phyloP scores from a whole-genome alignment of 92 coral and sea anemone species.

The Umimayanthus chanpuru region DNA sequence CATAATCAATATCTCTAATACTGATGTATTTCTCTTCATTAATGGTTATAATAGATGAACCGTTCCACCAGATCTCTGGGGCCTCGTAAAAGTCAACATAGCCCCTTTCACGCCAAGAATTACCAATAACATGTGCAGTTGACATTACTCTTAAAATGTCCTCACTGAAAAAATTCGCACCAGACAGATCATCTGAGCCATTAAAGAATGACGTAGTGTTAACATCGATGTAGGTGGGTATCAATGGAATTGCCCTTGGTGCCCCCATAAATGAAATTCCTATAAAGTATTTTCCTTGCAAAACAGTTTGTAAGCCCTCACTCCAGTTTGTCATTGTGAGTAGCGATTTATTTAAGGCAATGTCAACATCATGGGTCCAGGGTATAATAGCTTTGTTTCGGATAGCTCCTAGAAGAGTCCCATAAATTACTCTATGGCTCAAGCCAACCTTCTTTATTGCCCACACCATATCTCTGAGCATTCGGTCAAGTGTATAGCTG shows the following conservation, averaged over 20 bases:
- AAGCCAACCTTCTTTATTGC: constrained; percentile 51
- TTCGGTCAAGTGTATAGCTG: constrained; percentile 51
- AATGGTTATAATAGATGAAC: constrained; percentile 49
- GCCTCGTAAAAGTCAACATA: constrained; percentile 62
- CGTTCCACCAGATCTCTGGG: constrained; percentile 57
- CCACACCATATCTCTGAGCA: constrained; percentile 51
- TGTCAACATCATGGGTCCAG: constrained; percentile 36
- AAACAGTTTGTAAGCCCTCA: constrained; percentile 33
- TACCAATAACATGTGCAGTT: constrained; percentile 32
- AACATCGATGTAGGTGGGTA: constrained; percentile 58
- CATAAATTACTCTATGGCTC: constrained; percentile 54
- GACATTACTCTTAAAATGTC: constrained; percentile 40
- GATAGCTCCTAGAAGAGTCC: neutral
- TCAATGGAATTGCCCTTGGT: constrained; percentile 49
- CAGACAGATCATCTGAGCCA: constrained; percentile 63
- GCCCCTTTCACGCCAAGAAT: constrained; percentile 56
- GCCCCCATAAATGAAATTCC: constrained; percentile 48
- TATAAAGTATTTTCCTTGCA: constrained; percentile 7
- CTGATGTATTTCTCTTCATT: constrained; percentile 50
- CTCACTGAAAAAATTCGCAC: constrained; percentile 63
- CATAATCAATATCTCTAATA: constrained; percentile 44
- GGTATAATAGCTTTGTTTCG: constrained; percentile 70
- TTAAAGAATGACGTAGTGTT: constrained; percentile 57
- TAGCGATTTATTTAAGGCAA: constrained; percentile 1
- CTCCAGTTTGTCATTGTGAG: constrained; percentile 4